These are phyloP conservation scores for Erythrocercus mccallii DNA, from an alignment of 2,113 vertebrate genomes.

Conservation along the genomic window DNA sequence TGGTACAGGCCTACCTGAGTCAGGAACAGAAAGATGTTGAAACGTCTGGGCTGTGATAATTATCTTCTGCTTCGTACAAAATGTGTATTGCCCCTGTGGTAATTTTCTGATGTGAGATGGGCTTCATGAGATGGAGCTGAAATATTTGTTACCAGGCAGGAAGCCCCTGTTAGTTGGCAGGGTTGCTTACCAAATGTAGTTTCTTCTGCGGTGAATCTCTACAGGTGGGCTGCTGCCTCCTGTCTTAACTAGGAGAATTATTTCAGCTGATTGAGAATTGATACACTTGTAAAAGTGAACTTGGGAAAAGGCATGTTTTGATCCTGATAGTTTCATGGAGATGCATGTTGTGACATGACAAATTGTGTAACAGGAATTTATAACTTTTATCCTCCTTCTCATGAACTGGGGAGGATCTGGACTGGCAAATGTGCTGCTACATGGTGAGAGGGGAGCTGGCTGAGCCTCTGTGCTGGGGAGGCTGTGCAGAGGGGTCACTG, in stretches of 20 bases:
- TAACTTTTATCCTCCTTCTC: not conserved
- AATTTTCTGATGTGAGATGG: not conserved
- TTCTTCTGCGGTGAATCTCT: not conserved
- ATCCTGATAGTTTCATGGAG: not conserved
- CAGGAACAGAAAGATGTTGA: not conserved
- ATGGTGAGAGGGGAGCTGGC: not conserved
- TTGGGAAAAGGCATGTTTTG: not conserved
- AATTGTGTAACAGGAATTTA: not conserved
- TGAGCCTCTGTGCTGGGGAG: not conserved
- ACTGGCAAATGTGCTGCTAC: not conserved
- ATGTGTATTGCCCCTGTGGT: not conserved
- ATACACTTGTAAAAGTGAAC: not conserved
- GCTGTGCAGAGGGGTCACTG: not conserved
- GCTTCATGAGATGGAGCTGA: not conserved
- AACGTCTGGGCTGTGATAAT: not conserved
- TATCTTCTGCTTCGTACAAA: not conserved
- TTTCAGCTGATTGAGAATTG: not conserved
- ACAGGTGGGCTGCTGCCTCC: not conserved
- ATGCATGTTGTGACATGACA: not conserved
- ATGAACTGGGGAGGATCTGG: not conserved
- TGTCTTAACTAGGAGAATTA: not conserved
- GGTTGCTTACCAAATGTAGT: not conserved
- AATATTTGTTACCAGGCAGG: not conserved
- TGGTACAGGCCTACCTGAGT: not conserved
- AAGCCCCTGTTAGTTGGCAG: not conserved